Percentiles rank a stretch among this genome's conserved stretches.
Conservation (phyloP, 2,797 vertebrate species). For the Paramormyrops hopkinsi region DNA sequence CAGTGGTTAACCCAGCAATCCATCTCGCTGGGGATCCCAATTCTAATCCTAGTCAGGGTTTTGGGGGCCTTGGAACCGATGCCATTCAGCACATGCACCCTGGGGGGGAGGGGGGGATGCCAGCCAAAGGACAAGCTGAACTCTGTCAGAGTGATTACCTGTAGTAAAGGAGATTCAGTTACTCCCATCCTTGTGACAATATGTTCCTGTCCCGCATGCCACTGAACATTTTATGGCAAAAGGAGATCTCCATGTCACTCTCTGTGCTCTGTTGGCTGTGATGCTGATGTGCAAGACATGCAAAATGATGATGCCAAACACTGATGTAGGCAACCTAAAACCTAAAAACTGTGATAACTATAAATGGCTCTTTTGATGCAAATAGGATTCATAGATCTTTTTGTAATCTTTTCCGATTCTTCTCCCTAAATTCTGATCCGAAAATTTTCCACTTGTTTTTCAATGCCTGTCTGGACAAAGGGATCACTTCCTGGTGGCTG, state of each 20-base stretch:
- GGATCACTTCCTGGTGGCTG: background rate
- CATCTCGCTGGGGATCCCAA: background rate
- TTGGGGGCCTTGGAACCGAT: background rate
- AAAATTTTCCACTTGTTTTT: background rate
- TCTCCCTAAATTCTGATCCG: background rate
- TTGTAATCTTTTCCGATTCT: background rate
- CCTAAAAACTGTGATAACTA: background rate
- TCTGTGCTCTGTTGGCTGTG: background rate
- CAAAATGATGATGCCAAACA: background rate
- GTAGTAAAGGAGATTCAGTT: background rate
- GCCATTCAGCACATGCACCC: background rate
- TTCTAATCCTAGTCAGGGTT: background rate
- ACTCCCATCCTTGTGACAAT: background rate
- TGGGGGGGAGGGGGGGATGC: background rate
- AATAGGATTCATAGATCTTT: background rate
- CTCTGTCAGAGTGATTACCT: background rate
- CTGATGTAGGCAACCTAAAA: background rate
- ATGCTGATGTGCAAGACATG: constrained; percentile 25
- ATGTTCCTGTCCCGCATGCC: background rate
- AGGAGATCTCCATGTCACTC: constrained; percentile 22
- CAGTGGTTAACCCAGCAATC: background rate
- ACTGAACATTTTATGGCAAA: constrained; percentile 5
- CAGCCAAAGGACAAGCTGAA: background rate
- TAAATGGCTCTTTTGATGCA: background rate
- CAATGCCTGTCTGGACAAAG: background rate